A percentile compares a stretch with the other conserved stretches of the same genome.
Evolutionary conservation across 2,113 vertebrate genomes (phyloP).

Genomic region (Passer domesticus): DNA sequence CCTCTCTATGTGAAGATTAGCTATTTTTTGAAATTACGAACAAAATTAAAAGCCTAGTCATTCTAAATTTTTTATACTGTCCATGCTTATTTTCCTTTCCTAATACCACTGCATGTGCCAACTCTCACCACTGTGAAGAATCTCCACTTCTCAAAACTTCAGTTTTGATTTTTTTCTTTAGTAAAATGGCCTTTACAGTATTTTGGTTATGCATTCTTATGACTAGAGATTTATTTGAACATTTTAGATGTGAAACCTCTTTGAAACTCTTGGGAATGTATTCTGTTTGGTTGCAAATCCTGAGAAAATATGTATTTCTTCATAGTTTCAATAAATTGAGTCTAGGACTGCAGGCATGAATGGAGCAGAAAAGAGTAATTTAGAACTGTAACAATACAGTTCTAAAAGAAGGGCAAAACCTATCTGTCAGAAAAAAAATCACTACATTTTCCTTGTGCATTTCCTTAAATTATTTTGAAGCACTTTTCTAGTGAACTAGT

Average conservation of each 20-base stretch:
- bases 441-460: neutral
- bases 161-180: neutral
- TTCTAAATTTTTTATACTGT: neutral
- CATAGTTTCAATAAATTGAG: neutral
- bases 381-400: neutral
- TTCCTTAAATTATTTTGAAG: neutral
- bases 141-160: neutral
- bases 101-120: neutral
- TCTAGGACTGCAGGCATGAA: neutral
- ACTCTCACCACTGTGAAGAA: neutral
- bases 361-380: neutral
- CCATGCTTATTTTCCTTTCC: slow-evolving; percentile 6
- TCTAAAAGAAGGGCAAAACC: neutral
- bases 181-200: neutral
- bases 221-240: neutral
- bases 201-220: neutral
- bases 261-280: neutral
- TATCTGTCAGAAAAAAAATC: neutral
- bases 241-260: neutral
- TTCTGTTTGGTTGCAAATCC: neutral
- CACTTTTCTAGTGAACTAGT: neutral
- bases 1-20: neutral
- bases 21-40: neutral
- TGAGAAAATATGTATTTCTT: neutral
- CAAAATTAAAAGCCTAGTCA: neutral